phyloP scores from a whole-genome alignment of 1,140 invertebrate species.

The Trichonephila clavipes region DNA sequence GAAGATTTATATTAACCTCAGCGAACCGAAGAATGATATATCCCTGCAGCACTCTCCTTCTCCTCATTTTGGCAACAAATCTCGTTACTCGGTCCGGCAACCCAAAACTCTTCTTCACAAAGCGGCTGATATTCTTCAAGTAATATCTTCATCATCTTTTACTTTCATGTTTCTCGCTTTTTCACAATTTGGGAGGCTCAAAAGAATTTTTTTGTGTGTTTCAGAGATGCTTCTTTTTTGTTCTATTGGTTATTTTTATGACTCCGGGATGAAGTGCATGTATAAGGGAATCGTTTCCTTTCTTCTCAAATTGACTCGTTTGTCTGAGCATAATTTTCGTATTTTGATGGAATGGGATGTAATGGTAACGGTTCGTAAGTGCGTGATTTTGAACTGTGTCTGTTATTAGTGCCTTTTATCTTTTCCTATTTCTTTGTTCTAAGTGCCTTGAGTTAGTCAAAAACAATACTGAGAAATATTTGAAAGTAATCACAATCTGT shows the following conservation, averaged over 20 bases:
- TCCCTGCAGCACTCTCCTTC: constrained; percentile 29
- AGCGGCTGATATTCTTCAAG: constrained; percentile 22
- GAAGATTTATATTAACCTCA: constrained; percentile 63
- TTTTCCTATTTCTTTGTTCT: background rate
- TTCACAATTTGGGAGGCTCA: constrained; percentile 23
- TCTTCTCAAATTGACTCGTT: constrained; percentile 17
- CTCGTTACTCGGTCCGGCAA: constrained; percentile 45
- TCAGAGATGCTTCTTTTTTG: background rate
- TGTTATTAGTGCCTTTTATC: background rate
- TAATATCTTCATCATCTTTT: constrained; percentile 61
- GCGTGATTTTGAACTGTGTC: background rate
- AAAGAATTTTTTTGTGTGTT: background rate
- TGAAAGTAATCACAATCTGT: no score
- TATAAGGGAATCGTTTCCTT: background rate
- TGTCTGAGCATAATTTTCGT: constrained; percentile 3
- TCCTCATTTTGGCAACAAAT: constrained; percentile 52
- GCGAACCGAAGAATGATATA: constrained; percentile 52
- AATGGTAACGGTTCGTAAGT: background rate
- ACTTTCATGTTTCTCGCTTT: constrained; percentile 52
- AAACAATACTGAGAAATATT: no score
- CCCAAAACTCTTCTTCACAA: constrained; percentile 22
- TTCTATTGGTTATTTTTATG: background rate
- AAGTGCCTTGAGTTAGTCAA: no score
- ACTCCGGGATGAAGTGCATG: background rate
- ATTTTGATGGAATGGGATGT: background rate